Base-by-base conservation (phyloP, 2,888 invertebrate genomes). In the Pimpla rufipes region DNA sequence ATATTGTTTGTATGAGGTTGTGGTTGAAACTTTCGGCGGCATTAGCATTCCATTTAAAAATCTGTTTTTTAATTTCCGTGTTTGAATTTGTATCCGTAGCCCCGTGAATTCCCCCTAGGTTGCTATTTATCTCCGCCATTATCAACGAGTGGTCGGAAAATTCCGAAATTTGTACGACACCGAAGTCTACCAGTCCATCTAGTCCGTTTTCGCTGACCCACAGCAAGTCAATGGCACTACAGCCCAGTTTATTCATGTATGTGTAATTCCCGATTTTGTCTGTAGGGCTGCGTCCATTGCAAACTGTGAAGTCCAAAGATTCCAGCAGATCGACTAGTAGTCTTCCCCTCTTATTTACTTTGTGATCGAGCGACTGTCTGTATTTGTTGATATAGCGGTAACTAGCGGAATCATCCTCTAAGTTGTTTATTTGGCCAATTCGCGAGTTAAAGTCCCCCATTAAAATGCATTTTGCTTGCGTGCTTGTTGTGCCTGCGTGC, bases 231-330 rank as follows among this genome's bases (percentile, higher is more conserved):
- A 66, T 66, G 23, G 23, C 66, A 23, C 66, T 66, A 16, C 45
- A 45, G 21, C 45, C 66, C 18, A 23, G 66, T 66, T 66, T 66
- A 66, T 23, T 45, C 66, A 45, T 66, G 45, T 66, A 66, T 37
- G 45, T 66, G 16, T n/a, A 66, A 66, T 66, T 66, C 16, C 45
- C 45, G 8, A n/a, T 16, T 21, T 10, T 21, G 2, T 45, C 66
- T 23, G 66, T 21, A 7, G 37, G 42, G 66, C 66, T 66, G 23
- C 66, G 66, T 13, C 66, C 66, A 66, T 66, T 66, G 45, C 66
- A 66, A 8, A 66, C 45, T 21, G 21, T n/a, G n/a, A 66, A n/a
- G 37, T 66, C 66, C 8, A 66, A 23, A 21, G 66, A 11, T 13
- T 66, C 66, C 45, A 66, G 23, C 23, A 66, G 66, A 45, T 66